Base-by-base conservation (phyloP, 2,888 invertebrate genomes). In the Griposia aprilina region DNA sequence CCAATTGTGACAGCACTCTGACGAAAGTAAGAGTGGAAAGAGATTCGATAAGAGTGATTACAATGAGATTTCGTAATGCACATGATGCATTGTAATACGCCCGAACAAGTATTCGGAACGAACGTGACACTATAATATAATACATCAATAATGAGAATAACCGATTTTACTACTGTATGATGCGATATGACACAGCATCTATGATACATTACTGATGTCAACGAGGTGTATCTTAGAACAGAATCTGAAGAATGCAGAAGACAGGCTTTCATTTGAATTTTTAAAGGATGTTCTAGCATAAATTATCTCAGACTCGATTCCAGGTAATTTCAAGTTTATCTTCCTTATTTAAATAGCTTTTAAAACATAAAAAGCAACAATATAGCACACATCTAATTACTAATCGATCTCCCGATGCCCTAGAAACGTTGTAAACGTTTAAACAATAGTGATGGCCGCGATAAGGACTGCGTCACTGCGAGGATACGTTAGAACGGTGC, bases 401-500 rank as follows among this genome's bases (percentile, higher is more conserved):
- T 92, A 93, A 94, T 93, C 93, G 94, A 94, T 94, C 92, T 91
- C 81, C 89, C 81, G 92, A 92, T 93, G 93, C 89, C 93, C 94
- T 92, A 94, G 90, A 93, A 93, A 92, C 89, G 74, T 90, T 90
- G 89, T 89, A 91, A 92, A 91, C 93, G 91, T 93, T 95, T 94
- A 93, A 95, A 94, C 94, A 94, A 94, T 94, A 93, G 93, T 93
- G 94, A 96, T 96, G 94, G 89, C 70, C 72, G 89, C 91, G 95
- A 96, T 95, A 95, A 95, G 90, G 84, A 84, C 82, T 59, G 84
- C 81, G 84, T 84, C 84, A 82, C 88, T 86, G 86, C 89, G 92
- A 93, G 93, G 94, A 95, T 94, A 93, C 90, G 91, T 94, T 93
- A 91, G 80, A 93, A 93, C 91, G 90, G 93, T 96, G 95, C 96